Evolutionary conservation across 2,888 invertebrate species (phyloP).

Genomic region (Netelia fuscicornis): DNA sequence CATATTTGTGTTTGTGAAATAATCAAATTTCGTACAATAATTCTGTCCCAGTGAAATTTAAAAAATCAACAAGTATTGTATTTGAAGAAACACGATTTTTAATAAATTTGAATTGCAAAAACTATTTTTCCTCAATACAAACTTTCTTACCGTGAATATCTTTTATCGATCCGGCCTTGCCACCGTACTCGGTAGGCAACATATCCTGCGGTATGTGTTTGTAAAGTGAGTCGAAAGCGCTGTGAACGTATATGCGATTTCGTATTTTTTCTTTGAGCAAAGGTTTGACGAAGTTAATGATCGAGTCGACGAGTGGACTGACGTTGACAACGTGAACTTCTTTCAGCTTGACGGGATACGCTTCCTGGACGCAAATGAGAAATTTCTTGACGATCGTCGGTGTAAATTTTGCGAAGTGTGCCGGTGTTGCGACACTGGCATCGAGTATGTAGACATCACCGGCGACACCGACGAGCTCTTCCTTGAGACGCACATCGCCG

Average conservation of each 20-base stretch:
- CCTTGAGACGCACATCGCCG: slow-evolving; percentile 92
- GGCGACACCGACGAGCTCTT: slow-evolving; percentile 92
- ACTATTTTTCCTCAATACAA: background rate
- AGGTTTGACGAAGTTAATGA: slow-evolving; percentile 94
- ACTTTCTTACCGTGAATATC: slow-evolving; percentile 88
- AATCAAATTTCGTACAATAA: no score
- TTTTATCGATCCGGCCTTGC: slow-evolving; percentile 90
- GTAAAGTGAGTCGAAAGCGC: slow-evolving; percentile 90
- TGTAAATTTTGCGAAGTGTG: slow-evolving; percentile 94
- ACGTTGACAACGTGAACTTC: slow-evolving; percentile 95
- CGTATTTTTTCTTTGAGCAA: slow-evolving; percentile 95
- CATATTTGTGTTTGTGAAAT: no score
- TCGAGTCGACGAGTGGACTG: slow-evolving; percentile 93
- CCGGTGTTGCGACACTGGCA: slow-evolving; percentile 91
- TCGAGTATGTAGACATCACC: slow-evolving; percentile 94
- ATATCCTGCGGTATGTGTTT: slow-evolving; percentile 92
- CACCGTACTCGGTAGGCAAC: slow-evolving; percentile 93
- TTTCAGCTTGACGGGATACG: slow-evolving; percentile 94
- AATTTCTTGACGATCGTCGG: slow-evolving; percentile 94
- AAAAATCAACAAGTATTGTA: no score
- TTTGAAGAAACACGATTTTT: no score
- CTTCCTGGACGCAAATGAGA: slow-evolving; percentile 93
- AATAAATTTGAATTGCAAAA: no score
- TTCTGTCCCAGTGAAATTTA: no score
- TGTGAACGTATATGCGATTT: slow-evolving; percentile 93